These are phyloP conservation scores for Lumbricus terrestris DNA, from an alignment of 2,888 invertebrate genomes.

Conservation along the genomic window DNA sequence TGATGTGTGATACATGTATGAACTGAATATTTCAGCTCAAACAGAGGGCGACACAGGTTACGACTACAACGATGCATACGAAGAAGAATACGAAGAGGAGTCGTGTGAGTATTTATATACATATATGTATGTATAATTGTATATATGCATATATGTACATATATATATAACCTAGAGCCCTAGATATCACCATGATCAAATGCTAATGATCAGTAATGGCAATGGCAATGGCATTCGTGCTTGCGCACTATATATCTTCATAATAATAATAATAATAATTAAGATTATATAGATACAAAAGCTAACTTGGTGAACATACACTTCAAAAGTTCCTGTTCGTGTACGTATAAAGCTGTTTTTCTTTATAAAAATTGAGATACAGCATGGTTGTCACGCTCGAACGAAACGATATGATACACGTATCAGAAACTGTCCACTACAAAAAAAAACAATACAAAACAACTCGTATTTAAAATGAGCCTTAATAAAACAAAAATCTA, in stretches of 20 bases:
- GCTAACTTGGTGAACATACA: neutral
- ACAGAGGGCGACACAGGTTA: conserved; percentile 30
- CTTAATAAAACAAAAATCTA: no score
- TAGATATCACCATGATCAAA: neutral
- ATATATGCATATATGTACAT: no score
- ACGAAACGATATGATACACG: neutral
- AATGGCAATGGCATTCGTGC: no score
- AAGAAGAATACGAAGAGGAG: conserved; percentile 27
- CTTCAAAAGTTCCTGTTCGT: neutral
- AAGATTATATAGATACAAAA: neutral
- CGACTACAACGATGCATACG: conserved; percentile 26
- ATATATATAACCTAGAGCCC: neutral
- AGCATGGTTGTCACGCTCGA: neutral
- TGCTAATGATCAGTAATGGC: neutral
- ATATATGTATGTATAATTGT: no score
- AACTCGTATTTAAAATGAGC: no score
- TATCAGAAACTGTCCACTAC: neutral
- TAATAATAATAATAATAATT: no score
- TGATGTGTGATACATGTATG: neutral
- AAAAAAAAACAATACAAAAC: no score
- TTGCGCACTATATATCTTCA: no score
- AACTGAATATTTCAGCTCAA: conserved; percentile 17
- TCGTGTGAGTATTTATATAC: conserved; percentile 17
- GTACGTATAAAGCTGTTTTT: neutral
- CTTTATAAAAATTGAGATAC: neutral